Percentiles rank a stretch among this genome's conserved stretches.
Conservation (phyloP, 2,888 invertebrate genomes). For the Epinotia brunnichana region DNA sequence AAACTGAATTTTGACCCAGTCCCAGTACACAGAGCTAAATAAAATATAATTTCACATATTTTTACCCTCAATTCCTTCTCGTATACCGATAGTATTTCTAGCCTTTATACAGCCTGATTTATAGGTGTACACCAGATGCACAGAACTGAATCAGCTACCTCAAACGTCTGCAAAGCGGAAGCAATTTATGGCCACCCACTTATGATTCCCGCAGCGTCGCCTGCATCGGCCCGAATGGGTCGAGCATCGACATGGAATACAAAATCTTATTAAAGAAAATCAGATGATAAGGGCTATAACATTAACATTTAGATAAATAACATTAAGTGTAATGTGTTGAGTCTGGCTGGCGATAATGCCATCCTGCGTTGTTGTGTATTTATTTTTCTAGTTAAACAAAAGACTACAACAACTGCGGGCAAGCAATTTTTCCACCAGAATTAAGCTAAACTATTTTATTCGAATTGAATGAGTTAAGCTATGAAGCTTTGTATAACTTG, state of each 20-base stretch:
- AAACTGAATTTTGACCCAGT: no score
- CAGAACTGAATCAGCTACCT: slow-evolving; percentile 27
- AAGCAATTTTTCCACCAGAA: no score
- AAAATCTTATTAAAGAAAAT: slow-evolving; percentile 6
- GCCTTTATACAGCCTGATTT: slow-evolving; percentile 5
- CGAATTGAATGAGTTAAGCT: no score
- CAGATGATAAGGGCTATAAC: neutral
- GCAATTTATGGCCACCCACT: slow-evolving; percentile 40
- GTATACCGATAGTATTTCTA: neutral
- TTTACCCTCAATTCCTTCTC: neutral
- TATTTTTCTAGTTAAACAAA: no score
- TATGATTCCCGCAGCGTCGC: slow-evolving; percentile 31
- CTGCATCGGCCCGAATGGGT: slow-evolving; percentile 30
- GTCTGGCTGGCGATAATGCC: neutral
- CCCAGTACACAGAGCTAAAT: no score
- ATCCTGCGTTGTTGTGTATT: neutral
- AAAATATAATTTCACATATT: no score
- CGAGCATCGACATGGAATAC: slow-evolving; percentile 30
- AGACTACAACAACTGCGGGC: no score
- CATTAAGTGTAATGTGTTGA: neutral
- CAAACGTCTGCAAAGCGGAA: slow-evolving; percentile 24
- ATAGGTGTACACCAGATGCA: slow-evolving; percentile 17
- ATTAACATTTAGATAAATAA: slow-evolving; percentile 17
- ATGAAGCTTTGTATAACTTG: no score
- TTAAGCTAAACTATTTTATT: no score